Conservation (phyloP, 2,797 vertebrate genomes). For the Sparidentex hasta region DNA sequence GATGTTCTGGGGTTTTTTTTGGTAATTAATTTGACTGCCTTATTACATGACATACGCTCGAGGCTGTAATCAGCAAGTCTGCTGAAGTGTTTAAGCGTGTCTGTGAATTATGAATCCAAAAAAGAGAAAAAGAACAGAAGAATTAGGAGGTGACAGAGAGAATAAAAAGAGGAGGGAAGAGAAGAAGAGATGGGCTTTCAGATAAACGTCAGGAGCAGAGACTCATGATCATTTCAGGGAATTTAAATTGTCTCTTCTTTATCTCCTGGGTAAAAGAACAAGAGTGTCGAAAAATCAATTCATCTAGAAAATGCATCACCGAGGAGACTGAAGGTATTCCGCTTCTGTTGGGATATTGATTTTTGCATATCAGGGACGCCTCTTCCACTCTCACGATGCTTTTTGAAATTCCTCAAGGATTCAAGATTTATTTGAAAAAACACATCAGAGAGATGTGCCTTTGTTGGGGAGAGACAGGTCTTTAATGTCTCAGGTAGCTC, state of each 20-base stretch:
- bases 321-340: slow-evolving; percentile 34
- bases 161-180: neutral
- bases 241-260: slow-evolving; percentile 45
- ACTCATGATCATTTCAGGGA: slow-evolving; percentile 28
- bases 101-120: slow-evolving; percentile 31
- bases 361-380: slow-evolving; percentile 50
- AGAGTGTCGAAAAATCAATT: slow-evolving; percentile 38
- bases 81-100: slow-evolving; percentile 29
- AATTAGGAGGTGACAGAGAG: too few relatives aligned
- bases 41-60: slow-evolving; percentile 15
- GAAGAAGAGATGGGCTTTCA: slow-evolving; percentile 19
- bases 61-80: slow-evolving; percentile 17
- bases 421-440: slow-evolving; percentile 45
- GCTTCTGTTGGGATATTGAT: slow-evolving; percentile 58
- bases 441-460: neutral
- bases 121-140: neutral
- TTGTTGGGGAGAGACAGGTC: slow-evolving; percentile 1
- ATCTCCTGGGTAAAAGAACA: slow-evolving; percentile 20
- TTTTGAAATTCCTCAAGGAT: slow-evolving; percentile 25
- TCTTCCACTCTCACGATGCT: slow-evolving; percentile 17
- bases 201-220: slow-evolving; percentile 12
- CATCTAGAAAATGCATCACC: slow-evolving; percentile 19
- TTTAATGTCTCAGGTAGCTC: neutral
- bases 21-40: slow-evolving; percentile 24
- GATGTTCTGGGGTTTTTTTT: slow-evolving; percentile 7